These are phyloP conservation scores for Drosophila navojoa DNA, from an alignment of 1,140 invertebrate species.

Conservation along the genomic window DNA sequence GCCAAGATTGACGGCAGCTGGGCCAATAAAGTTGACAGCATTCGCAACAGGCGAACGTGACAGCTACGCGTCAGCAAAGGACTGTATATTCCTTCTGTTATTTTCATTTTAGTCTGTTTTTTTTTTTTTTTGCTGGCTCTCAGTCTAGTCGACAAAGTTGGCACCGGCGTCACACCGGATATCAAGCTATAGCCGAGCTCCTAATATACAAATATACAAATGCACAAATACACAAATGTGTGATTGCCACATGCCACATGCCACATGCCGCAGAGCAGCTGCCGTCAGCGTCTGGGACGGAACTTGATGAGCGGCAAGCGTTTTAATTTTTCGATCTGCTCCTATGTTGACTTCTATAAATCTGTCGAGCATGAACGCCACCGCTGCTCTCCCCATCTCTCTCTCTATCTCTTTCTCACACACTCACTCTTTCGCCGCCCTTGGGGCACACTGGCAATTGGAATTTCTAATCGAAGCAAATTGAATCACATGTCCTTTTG, in stretches of 20 bases:
- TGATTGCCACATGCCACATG: slow-evolving; percentile 48
- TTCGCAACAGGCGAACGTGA: slow-evolving; percentile 63
- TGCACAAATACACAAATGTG: slow-evolving; percentile 1
- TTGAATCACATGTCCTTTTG: slow-evolving; percentile 74
- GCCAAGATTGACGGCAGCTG: slow-evolving; percentile 50
- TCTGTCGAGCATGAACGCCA: slow-evolving; percentile 67
- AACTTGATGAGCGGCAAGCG: slow-evolving; percentile 73
- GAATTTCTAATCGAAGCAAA: slow-evolving; percentile 78
- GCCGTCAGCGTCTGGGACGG: slow-evolving; percentile 42
- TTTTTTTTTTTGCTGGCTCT: not conserved
- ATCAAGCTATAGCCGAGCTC: slow-evolving; percentile 68
- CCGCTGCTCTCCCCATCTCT: too few relatives aligned
- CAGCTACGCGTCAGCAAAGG: slow-evolving; percentile 49
- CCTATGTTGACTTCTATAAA: slow-evolving; percentile 70
- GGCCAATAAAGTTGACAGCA: slow-evolving; percentile 75
- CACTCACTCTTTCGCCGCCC: not conserved
- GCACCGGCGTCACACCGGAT: slow-evolving; percentile 74
- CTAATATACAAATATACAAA: slow-evolving; percentile 48
- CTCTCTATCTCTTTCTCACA: too few relatives aligned
- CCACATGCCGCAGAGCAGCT: slow-evolving; percentile 19
- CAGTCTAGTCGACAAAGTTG: slow-evolving; percentile 58
- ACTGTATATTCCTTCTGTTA: not conserved
- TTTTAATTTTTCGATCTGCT: slow-evolving; percentile 65
- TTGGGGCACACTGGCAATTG: slow-evolving; percentile 35
- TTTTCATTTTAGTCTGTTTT: not conserved